Evolutionary conservation across 2,797 vertebrate species (phyloP).

Genomic region (Betta splendens): DNA sequence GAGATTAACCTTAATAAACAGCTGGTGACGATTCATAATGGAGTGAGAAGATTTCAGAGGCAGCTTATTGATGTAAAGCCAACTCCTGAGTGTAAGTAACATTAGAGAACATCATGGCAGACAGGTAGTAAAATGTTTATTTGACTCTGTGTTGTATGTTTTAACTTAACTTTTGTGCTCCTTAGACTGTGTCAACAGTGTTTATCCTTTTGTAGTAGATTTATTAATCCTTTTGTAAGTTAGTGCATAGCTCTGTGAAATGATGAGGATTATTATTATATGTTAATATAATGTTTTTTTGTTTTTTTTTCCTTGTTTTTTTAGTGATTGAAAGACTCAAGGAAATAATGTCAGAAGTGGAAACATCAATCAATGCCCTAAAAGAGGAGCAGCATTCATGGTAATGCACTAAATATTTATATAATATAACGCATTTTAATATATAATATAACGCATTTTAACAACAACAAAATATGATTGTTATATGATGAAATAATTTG

Average conservation of each 20-base stretch:
- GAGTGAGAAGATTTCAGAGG: constrained; percentile 86
- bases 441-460: too few relatives aligned
- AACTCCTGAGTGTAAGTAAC: constrained; percentile 85
- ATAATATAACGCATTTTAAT: too few relatives aligned
- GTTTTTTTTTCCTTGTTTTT: constrained; percentile 37
- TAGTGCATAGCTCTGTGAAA: not conserved
- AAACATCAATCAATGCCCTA: constrained; percentile 85
- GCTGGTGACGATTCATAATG: constrained; percentile 84
- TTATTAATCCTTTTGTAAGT: not conserved
- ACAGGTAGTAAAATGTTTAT: too few relatives aligned
- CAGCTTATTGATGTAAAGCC: constrained; percentile 87
- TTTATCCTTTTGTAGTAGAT: too few relatives aligned
- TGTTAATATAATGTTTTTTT: constrained; percentile 13
- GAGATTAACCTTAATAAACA: constrained; percentile 85
- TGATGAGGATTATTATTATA: not conserved
- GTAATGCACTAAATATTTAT: constrained; percentile 76
- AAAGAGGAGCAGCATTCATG: constrained; percentile 87
- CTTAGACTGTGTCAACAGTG: too few relatives aligned
- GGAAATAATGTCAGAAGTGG: constrained; percentile 90
- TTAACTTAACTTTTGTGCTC: too few relatives aligned
- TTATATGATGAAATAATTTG: not conserved
- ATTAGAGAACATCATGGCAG: not conserved
- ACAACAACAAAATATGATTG: too few relatives aligned
- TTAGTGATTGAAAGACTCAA: constrained; percentile 89
- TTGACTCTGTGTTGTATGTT: too few relatives aligned